These are phyloP conservation scores for Drosophila basisetae DNA, from an alignment of 2,888 invertebrate genomes.

Conservation along the genomic window DNA sequence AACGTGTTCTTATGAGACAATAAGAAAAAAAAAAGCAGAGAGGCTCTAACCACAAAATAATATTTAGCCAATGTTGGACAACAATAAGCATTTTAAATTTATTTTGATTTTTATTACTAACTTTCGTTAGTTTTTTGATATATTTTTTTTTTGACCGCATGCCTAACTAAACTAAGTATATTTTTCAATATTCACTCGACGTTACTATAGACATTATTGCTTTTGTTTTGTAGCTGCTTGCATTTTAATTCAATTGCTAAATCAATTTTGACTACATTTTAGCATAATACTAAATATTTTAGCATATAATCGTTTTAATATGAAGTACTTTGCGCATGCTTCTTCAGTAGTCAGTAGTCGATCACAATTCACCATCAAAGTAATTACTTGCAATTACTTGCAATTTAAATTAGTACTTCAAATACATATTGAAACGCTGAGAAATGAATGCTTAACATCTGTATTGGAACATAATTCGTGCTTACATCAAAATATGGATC, in stretches of 20 bases:
- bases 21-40: conserved; percentile 27
- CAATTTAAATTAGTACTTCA: conserved; percentile 28
- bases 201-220: conserved; percentile 16
- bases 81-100: conserved; percentile 2
- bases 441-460: conserved; percentile 69
- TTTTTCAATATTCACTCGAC: conserved; percentile 11
- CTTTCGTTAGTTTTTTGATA: conserved; percentile 29
- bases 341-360: conserved; percentile 39
- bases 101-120: conserved; percentile 5
- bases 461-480: conserved; percentile 79
- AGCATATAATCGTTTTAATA: conserved; percentile 15
- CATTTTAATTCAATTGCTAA: conserved; percentile 28
- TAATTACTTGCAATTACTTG: conserved; percentile 25
- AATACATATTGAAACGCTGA: conserved; percentile 23
- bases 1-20: conserved; percentile 4
- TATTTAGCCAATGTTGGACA: background rate
- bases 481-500: conserved; percentile 15
- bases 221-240: conserved; percentile 50
- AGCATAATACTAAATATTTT: conserved; percentile 6
- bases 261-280: conserved; percentile 13
- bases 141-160: conserved; percentile 56
- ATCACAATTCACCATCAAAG: conserved; percentile 45
- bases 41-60: conserved; percentile 17
- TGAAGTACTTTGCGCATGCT: conserved; percentile 45
- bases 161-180: conserved; percentile 24